Base-by-base conservation (phyloP, 1,140 invertebrate genomes). In the Tetraneura akinire region DNA sequence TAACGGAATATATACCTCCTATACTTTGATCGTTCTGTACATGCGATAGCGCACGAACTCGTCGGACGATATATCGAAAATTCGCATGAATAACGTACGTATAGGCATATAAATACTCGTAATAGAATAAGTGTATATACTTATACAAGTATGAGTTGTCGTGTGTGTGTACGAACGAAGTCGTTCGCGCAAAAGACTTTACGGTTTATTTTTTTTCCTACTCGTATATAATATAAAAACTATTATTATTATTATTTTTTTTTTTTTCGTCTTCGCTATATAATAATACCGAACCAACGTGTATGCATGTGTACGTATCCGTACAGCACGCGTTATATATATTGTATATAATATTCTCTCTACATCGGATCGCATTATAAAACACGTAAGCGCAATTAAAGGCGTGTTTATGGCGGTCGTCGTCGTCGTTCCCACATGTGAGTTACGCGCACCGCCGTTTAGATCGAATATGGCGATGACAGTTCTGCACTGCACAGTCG, bases 381-480 rank as follows among this genome's bases (percentile, higher is more conserved):
- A 74, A 74, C 71, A 74, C 71, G 71, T 74, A 74, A 74, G 29
- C 49, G 71, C 71, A 74, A 74, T 74, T 74, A 74, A 74, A 74
- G 51, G 29, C 29, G 49, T 74, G 71, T 68, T 68, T 68, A 68
- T 45, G 21, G 64, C 23, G 37, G 37, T 68, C 37, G 64, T 42
- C n/a, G 60, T 62, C 14, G 21, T 26, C 32, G 49, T 74, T 74
- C 51, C 71, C 49, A 53, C 45, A 73, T 55, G 32, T 37, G 51
- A 53, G 29, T 57, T 53, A 74, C 51, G 32, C 29, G 64, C 64
- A n/a, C 64, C 37, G 71, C 71, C 51, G 71, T 37, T 53, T n/a
- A 74, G 71, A 74, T 55, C 71, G 37, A 74, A 74, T 74, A 74
- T 74, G 71, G 71, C 4, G 71, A 74, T 55, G 71, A 74, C 51